Conservation (phyloP, 1,140 invertebrate species). For the Drosophila equinoxialis region DNA sequence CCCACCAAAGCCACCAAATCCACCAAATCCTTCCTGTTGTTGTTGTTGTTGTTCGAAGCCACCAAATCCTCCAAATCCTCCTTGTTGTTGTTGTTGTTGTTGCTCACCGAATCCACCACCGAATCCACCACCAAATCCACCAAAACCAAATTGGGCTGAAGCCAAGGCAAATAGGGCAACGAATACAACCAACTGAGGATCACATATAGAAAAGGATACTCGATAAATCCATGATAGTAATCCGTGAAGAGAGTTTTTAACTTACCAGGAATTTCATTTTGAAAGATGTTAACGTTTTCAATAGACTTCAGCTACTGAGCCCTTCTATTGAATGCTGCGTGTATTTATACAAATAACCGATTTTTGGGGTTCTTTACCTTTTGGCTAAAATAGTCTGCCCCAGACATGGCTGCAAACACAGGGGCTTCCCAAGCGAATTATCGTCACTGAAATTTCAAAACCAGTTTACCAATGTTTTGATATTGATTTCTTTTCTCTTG, state of each 20-base stretch:
- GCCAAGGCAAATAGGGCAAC: conserved; percentile 36
- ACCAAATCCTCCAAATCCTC: conserved; percentile 15
- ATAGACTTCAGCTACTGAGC: conserved; percentile 20
- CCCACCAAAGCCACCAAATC: conserved; percentile 17
- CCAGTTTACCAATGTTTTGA: conserved; percentile 35
- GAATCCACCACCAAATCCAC: conserved; percentile 18
- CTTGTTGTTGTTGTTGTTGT: conserved; percentile 36
- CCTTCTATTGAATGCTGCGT: conserved; percentile 18
- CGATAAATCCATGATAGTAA: neutral
- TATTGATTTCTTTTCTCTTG: conserved; percentile 29
- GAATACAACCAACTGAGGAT: conserved; percentile 38
- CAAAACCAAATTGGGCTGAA: conserved; percentile 32
- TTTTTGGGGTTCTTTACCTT: conserved; percentile 39
- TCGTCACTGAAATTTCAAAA: conserved; percentile 17
- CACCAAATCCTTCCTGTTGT: conserved; percentile 24
- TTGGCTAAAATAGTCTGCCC: conserved; percentile 12
- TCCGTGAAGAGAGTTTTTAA: no score
- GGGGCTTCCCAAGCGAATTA: conserved; percentile 40
- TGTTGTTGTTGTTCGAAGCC: conserved; percentile 37
- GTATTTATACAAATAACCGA: conserved; percentile 37
- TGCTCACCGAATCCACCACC: conserved; percentile 9
- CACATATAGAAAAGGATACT: neutral
- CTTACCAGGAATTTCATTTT: conserved; percentile 48
- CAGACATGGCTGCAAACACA: conserved; percentile 39
- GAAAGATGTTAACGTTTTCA: conserved; percentile 10